These are phyloP conservation scores for Ariolimax columbianus DNA, from an alignment of 2,888 invertebrate species.

Conservation along the genomic window DNA sequence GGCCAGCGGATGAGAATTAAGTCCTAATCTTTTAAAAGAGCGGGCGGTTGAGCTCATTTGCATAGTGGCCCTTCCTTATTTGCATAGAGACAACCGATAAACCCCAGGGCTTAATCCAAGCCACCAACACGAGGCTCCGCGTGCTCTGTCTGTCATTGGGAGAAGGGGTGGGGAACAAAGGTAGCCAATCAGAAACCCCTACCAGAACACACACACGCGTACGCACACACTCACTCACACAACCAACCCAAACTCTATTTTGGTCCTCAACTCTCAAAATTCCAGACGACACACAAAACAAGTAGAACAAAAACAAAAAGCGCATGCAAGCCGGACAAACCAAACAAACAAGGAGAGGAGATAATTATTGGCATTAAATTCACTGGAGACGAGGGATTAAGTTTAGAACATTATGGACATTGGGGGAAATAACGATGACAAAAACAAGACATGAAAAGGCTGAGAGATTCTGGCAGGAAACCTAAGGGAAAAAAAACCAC, in stretches of 20 bases:
- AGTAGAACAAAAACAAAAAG: not conserved
- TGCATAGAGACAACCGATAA: slow-evolving; percentile 50
- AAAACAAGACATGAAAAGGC: no score
- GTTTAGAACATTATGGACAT: not conserved
- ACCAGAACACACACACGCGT: not conserved
- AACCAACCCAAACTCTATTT: not conserved
- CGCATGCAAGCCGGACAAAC: not conserved
- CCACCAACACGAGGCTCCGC: slow-evolving; percentile 17
- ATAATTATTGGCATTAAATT: not conserved
- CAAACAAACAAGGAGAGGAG: not conserved
- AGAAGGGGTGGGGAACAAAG: not conserved
- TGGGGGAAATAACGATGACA: no score
- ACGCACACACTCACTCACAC: not conserved
- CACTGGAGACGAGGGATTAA: not conserved
- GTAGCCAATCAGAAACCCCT: slow-evolving; percentile 2
- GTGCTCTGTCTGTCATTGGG: not conserved
- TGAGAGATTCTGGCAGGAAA: not conserved
- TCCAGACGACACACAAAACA: not conserved
- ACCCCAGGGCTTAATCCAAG: slow-evolving; percentile 40
- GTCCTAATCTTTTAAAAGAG: slow-evolving; percentile 50
- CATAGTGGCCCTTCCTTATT: slow-evolving; percentile 47
- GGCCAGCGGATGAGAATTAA: slow-evolving; percentile 45
- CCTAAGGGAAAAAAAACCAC: not conserved
- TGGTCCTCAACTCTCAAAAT: not conserved
- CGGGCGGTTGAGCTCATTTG: slow-evolving; percentile 47